Conservation (phyloP, 2,113 vertebrate genomes). For the Mobula birostris region DNA sequence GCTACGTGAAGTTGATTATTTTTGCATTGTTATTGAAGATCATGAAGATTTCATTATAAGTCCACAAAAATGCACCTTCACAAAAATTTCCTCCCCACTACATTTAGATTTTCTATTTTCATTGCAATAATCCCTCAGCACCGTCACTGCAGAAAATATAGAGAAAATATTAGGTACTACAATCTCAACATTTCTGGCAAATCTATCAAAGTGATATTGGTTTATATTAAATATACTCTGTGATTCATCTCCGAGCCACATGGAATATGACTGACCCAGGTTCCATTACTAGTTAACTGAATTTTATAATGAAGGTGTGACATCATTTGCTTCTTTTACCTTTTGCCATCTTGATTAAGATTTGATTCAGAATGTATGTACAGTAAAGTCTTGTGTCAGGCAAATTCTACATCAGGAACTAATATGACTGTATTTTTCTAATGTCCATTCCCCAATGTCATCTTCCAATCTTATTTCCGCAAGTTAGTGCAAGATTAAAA, state of each 20-base stretch:
- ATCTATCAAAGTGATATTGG: background rate
- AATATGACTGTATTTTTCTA: background rate
- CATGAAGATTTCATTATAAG: background rate
- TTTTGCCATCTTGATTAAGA: background rate
- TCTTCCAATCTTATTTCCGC: background rate
- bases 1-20: background rate
- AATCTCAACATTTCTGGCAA: background rate
- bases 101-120: background rate
- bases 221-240: background rate
- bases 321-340: background rate
- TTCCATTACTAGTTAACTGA: background rate
- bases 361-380: background rate
- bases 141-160: background rate
- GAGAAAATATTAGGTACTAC: background rate
- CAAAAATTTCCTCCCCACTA: background rate
- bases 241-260: background rate
- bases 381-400: background rate
- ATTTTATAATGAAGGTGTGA: background rate
- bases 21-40: slow-evolving; percentile 13
- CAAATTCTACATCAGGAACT: background rate
- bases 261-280: background rate
- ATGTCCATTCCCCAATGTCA: background rate
- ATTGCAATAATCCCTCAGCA: background rate
- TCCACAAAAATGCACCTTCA: background rate
- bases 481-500: background rate